A percentile compares a stretch with the other conserved stretches of the same genome.
phyloP scores from a whole-genome alignment of 2,888 invertebrate genomes.

The Philonicus albiceps region DNA sequence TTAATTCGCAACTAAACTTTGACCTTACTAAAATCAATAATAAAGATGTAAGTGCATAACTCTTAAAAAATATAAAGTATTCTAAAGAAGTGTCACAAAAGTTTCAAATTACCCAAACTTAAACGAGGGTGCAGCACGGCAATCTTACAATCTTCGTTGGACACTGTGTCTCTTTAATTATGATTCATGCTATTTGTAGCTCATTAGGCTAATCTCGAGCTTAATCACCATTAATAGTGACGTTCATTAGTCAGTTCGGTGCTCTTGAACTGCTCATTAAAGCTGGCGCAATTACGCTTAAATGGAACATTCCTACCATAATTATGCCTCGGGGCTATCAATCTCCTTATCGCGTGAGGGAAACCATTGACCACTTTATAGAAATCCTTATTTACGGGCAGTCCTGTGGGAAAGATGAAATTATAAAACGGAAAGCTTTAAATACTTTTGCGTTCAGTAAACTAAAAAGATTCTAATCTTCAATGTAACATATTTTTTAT shows the following conservation, averaged over 20 bases:
- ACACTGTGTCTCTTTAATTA: constrained; percentile 15
- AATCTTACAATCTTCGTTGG: not conserved
- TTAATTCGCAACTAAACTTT: not conserved
- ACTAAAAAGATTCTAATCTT: not conserved
- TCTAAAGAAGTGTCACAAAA: not conserved
- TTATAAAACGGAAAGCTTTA: not conserved
- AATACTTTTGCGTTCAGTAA: not conserved
- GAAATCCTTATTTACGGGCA: not conserved
- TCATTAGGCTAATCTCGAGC: constrained; percentile 15
- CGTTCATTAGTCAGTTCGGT: constrained; percentile 9
- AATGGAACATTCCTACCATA: constrained; percentile 6
- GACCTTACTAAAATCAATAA: not conserved
- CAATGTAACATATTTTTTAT: not conserved
- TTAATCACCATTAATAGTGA: constrained; percentile 15
- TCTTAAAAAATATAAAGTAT: not conserved
- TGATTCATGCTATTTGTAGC: constrained; percentile 7
- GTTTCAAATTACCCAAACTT: not conserved
- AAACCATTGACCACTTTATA: constrained; percentile 7
- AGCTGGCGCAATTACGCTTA: not conserved
- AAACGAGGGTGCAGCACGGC: not conserved
- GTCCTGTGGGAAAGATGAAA: not conserved
- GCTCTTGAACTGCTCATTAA: constrained; percentile 15
- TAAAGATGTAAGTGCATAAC: not conserved
- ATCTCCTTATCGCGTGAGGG: constrained; percentile 13
- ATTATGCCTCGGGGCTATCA: not conserved